Evolutionary conservation across 2,113 vertebrate species (phyloP).

Genomic region (Podiceps cristatus): DNA sequence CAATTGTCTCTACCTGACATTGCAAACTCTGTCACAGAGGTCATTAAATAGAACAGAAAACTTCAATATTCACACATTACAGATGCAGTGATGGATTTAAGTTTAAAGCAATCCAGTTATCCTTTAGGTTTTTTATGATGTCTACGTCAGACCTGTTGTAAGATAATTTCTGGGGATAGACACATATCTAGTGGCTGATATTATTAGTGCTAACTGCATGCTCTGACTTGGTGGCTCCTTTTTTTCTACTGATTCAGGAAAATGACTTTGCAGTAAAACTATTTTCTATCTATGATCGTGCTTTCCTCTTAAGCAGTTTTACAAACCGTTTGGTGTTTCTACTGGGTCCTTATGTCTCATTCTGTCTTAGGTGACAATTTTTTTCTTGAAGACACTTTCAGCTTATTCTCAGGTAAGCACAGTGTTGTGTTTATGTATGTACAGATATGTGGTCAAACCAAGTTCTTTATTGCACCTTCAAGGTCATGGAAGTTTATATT

Average conservation of each 20-base stretch:
- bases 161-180: neutral
- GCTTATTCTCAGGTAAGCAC: neutral
- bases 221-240: neutral
- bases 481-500: neutral
- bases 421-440: neutral
- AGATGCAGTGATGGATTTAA: neutral
- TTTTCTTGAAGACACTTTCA: neutral
- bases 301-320: neutral
- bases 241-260: neutral
- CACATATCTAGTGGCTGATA: fast-evolving
- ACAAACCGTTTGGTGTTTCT: neutral
- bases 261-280: neutral
- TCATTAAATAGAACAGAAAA: neutral
- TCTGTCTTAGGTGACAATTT: neutral
- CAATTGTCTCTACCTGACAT: neutral
- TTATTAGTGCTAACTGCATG: fast-evolving
- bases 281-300: neutral
- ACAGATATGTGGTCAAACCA: neutral
- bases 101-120: neutral
- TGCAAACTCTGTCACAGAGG: neutral
- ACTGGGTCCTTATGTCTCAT: neutral
- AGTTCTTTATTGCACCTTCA: neutral
- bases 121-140: neutral
- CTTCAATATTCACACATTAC: neutral
- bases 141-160: neutral